Evolutionary conservation across 2,113 vertebrate species (phyloP).

Genomic region (Eudyptes chrysolophus): DNA sequence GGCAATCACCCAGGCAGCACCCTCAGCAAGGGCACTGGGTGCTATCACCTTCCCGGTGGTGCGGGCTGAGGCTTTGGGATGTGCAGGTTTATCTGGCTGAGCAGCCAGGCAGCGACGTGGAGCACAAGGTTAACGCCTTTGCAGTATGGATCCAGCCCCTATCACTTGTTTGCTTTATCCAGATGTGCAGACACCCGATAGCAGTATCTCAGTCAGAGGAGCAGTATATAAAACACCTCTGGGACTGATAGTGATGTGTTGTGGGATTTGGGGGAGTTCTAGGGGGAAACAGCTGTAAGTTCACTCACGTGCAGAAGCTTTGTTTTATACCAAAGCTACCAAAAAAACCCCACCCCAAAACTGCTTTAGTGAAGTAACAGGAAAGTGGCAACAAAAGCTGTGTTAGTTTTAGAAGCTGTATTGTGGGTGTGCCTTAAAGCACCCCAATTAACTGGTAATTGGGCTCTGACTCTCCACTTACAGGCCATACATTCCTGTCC

Average conservation of each 20-base stretch:
- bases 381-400: not conserved
- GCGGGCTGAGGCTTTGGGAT: not conserved
- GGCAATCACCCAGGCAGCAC: not conserved
- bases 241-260: not conserved
- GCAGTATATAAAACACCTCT: not conserved
- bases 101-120: not conserved
- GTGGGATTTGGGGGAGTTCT: not conserved
- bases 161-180: not conserved
- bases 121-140: not conserved
- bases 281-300: not conserved
- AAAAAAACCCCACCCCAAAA: not conserved
- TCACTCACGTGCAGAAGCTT: not conserved
- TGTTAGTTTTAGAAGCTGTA: not conserved
- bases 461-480: not conserved
- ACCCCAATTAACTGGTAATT: not conserved
- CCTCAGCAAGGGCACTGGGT: not conserved
- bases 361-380: not conserved
- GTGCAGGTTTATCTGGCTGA: not conserved
- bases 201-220: not conserved
- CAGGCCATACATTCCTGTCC: not conserved
- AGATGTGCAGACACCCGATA: not conserved
- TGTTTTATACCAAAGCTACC: not conserved
- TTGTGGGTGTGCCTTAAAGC: not conserved
- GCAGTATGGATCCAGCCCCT: not conserved
- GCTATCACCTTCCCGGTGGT: fast-evolving